Evolutionary conservation across 2,888 invertebrate genomes (phyloP).

Genomic region (Eustalomyia histrio): DNA sequence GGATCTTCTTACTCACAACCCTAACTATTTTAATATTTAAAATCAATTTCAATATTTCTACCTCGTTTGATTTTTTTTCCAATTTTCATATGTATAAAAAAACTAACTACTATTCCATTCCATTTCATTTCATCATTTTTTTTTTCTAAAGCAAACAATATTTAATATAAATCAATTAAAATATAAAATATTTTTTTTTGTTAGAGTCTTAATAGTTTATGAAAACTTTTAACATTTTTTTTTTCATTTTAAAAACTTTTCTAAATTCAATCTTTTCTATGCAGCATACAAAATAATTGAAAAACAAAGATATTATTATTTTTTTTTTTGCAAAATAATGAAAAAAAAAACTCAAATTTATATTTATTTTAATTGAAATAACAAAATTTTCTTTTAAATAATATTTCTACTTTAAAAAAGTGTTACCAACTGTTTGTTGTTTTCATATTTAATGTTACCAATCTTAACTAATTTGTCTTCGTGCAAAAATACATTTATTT

Average conservation of each 20-base stretch:
- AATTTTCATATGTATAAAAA: slow-evolving; percentile 10
- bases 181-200: not conserved
- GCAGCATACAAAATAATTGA: slow-evolving; percentile 29
- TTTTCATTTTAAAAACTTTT: not conserved
- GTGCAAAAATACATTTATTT: slow-evolving; percentile 60
- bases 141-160: too few species aligned
- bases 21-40: slow-evolving; percentile 38
- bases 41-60: slow-evolving; percentile 9
- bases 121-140: not conserved
- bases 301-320: not conserved
- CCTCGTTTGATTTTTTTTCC: not conserved
- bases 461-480: slow-evolving; percentile 38
- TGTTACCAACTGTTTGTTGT: slow-evolving; percentile 5
- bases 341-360: not conserved
- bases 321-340: not conserved
- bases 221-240: not conserved
- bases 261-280: slow-evolving; percentile 18
- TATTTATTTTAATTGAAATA: not conserved
- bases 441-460: slow-evolving; percentile 6
- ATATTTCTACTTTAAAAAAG: not conserved
- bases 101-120: slow-evolving; percentile 33
- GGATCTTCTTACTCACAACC: slow-evolving; percentile 63
- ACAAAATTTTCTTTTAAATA: too few species aligned
- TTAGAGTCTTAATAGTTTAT: slow-evolving; percentile 13
- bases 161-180: not conserved